These are phyloP conservation scores for Galagoides demidoff DNA, from an alignment of 2,797 vertebrate genomes.

Conservation along the genomic window DNA sequence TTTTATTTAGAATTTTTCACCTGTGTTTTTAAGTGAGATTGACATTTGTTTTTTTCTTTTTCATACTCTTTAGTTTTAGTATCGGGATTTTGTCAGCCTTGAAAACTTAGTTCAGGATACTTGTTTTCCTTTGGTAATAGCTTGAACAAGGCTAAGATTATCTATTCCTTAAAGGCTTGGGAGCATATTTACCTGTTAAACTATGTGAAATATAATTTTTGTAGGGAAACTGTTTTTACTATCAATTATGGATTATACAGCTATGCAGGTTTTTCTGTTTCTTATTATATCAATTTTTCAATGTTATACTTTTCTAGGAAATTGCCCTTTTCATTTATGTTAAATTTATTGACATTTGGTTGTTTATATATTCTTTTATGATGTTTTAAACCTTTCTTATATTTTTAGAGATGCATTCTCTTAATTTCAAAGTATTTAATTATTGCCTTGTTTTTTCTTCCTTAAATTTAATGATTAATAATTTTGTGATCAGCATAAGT, in stretches of 20 bases:
- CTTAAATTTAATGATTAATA: slow-evolving; percentile 11
- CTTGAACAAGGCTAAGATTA: neutral
- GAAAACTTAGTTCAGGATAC: neutral
- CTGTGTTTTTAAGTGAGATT: neutral
- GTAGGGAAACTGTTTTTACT: neutral
- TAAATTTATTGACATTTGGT: slow-evolving; percentile 15
- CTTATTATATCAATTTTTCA: neutral
- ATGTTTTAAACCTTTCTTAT: neutral
- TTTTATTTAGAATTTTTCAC: slow-evolving; percentile 28
- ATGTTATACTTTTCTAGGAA: slow-evolving; percentile 18
- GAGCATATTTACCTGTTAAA: neutral
- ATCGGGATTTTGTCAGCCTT: neutral
- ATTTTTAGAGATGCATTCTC: neutral
- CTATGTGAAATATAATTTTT: neutral
- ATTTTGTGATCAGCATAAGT: neutral
- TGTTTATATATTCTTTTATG: neutral
- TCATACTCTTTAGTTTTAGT: neutral
- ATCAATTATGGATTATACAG: neutral
- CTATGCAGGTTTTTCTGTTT: slow-evolving; percentile 8
- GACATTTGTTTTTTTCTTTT: neutral
- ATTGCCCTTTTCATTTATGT: neutral
- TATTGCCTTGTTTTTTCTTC: neutral
- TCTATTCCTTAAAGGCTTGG: neutral
- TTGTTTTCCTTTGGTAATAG: neutral
- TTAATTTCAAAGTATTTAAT: slow-evolving; percentile 1